Percentiles rank a stretch among this genome's conserved stretches.
These are phyloP conservation scores for Oscheius sp. DNA, from an alignment of 2,888 invertebrate genomes.

Conservation along the genomic window DNA sequence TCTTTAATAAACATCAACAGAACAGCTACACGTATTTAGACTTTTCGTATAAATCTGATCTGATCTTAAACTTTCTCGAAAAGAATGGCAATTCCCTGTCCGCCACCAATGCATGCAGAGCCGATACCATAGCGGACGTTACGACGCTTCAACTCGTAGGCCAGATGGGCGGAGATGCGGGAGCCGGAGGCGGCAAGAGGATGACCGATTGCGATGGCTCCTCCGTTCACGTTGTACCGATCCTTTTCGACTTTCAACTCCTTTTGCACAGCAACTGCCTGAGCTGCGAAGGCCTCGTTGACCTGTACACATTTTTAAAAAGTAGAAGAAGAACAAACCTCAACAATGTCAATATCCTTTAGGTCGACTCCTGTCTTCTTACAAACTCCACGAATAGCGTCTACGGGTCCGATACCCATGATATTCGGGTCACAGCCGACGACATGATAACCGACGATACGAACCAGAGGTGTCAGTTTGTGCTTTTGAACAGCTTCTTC, in stretches of 20 bases:
- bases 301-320: conserved; percentile 71
- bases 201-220: conserved; percentile 65
- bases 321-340: conserved; percentile 34
- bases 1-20: background rate
- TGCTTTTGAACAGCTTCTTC: conserved; percentile 85
- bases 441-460: conserved; percentile 70
- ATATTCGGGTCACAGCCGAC: conserved; percentile 91
- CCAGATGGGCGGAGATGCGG: conserved; percentile 57
- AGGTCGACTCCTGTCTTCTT: conserved; percentile 82
- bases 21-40: conserved; percentile 15
- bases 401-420: conserved; percentile 88
- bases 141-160: conserved; percentile 59
- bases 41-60: too few species aligned
- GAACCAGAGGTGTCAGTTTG: conserved; percentile 81
- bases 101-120: conserved; percentile 97
- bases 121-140: conserved; percentile 82
- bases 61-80: conserved; percentile 76
- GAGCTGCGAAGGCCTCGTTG: conserved; percentile 96
- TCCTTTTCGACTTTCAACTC: conserved; percentile 85
- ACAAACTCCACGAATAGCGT: conserved; percentile 87
- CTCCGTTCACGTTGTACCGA: conserved; percentile 82
- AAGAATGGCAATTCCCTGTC: conserved; percentile 93
- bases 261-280: conserved; percentile 89
- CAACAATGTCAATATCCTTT: conserved; percentile 86
- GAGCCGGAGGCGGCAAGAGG: conserved; percentile 61